Evolutionary conservation across 2,888 invertebrate genomes (phyloP), one percentile per base, ranked within the genome.

Genomic region (Parelbella ahira): DNA sequence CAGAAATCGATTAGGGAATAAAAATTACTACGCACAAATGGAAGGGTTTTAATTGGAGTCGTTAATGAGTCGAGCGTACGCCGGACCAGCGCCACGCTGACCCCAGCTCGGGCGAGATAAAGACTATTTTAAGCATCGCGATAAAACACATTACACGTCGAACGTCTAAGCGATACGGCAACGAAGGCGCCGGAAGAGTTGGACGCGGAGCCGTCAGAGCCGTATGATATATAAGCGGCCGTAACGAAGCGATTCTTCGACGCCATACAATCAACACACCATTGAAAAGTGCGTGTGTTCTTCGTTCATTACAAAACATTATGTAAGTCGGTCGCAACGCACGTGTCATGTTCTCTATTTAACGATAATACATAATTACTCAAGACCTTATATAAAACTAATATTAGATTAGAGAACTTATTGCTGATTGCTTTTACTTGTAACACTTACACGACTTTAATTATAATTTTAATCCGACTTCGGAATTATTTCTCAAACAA

Each of bases 51-150:
- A 78, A 77, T 74, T 72, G 65, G 68, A 63, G 58, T 60, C 59
- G 68, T 70, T 74, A 76, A 78, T 75, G 77, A 72, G n/a, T 72
- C 60, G 63, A 63, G 65, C 63, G 68, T 75, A 70, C 64, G 69
- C 53, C 64, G 57, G 58, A 74, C 69, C 72, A 74, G 76, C 73
- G 78, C 81, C 80, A n/a, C 76, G 82, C 72, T 83, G 84, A 84
- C 86, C 84, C 83, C 83, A 82, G 68, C 60, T 63, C 67, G 64
- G 64, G 71, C 75, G 74, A 84, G 86, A 86, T 87, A 86, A 81
- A 74, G 62, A 70, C 78, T 87, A 87, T 87, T 87, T 87, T 68
- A 66, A 84, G 84, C 75, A 62, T 54, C 57, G 63, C 60, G 83
- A 86, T 84, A 82, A 81, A 71, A 77, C 67, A 63, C 71, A 77